Percentiles rank a stretch among this genome's conserved stretches.
Evolutionary conservation across 2,797 vertebrate species (phyloP).

Genomic region (Scolopax bukidnonensis): DNA sequence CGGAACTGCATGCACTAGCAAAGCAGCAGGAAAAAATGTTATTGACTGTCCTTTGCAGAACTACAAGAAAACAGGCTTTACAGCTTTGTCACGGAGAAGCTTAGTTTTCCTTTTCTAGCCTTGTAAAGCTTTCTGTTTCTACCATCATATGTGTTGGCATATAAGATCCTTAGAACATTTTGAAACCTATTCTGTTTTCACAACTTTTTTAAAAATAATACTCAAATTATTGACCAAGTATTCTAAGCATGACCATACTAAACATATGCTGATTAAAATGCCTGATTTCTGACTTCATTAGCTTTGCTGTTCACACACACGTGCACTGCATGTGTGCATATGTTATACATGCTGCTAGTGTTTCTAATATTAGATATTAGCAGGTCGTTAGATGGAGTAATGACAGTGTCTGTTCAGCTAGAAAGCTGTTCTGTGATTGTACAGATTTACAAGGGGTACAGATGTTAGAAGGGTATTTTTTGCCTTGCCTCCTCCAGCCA

Average conservation of each 20-base stretch:
- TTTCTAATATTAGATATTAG: neutral
- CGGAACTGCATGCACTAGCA: neutral
- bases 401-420: neutral
- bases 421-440: neutral
- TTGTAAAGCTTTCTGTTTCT: neutral
- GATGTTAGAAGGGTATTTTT: neutral
- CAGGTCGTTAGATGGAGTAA: neutral
- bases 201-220: neutral
- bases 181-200: neutral
- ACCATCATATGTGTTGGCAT: neutral
- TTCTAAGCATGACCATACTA: neutral
- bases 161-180: neutral
- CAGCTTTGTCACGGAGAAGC: neutral
- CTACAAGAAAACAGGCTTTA: neutral
- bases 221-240: neutral
- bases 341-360: neutral
- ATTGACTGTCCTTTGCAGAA: neutral
- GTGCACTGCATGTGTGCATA: neutral
- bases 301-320: neutral
- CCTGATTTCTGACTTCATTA: neutral
- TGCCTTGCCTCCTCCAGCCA: neutral
- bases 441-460: neutral
- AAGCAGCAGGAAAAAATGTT: neutral
- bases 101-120: neutral
- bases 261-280: neutral